Base-by-base conservation (phyloP, 2,113 vertebrate species). In the Gobius niger region DNA sequence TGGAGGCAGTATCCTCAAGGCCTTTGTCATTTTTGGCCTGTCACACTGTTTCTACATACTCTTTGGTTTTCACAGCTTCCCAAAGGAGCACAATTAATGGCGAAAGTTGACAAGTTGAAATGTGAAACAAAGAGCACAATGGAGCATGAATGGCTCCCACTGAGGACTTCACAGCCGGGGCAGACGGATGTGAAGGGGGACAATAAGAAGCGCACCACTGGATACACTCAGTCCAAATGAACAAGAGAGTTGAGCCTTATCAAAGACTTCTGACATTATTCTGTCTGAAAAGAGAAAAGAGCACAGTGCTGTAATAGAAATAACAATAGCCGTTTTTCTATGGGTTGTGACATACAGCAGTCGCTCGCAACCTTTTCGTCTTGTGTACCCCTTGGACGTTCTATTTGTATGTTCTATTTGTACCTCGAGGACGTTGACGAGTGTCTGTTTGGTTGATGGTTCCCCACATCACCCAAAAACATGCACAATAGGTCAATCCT, bases 61-160 rank as follows among this genome's bases (percentile, higher is more conserved):
- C 42, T 63, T 10, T 59, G 62, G 47, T 51, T 50, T 41, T 50
- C 50, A 46, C 50, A 49, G 61, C 42, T 63, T 59, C 50, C 53
- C 12, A 12, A 69, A 71, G 72, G 63, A 72, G 67, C 67, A 75
- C 62, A 75, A 77, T 84, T 85, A 79, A 69, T 73, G 57, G 47
- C 64, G n/a, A 72, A 65, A 70, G 70, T 63, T 72, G 71, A 85
- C 77, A 69, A 77, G 54, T 63, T 77, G 71, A 70, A 80, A 68
- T 73, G 42, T 78, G 71, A 83, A 80, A 76, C 66, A 59, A 56
- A 54, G 50, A 72, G 53, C 63, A 76, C 68, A 82, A 82, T 61
- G 47, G 60, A 72, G 68, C 77, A 70, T 72, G 59, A 78, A 69
- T 69, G 65, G 70, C 73, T 82, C 72, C 82, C 80, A 78, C 11